A percentile compares a stretch with the other conserved stretches of the same genome.
phyloP scores from a whole-genome alignment of 2,797 vertebrate species.

The Crossoptilon crossoptilon region DNA sequence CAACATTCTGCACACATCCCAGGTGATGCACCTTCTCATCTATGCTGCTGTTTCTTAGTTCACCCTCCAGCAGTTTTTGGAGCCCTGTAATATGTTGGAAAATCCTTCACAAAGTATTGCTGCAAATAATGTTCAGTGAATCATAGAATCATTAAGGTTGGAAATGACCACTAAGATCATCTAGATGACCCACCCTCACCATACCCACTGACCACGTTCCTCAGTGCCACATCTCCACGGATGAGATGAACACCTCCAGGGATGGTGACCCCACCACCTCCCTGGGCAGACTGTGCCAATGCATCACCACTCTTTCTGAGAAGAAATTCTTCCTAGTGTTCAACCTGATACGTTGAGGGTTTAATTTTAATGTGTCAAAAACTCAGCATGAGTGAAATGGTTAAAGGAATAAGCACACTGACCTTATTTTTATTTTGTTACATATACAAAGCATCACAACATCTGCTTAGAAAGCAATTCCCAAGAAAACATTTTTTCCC shows the following conservation, averaged over 20 bases:
- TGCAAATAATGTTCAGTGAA: background rate
- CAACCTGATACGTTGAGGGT: no score
- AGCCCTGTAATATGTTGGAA: background rate
- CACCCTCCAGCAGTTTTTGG: background rate
- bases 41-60: background rate
- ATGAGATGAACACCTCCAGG: no score
- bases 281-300: no score
- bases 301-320: no score
- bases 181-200: no score
- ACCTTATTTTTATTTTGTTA: background rate
- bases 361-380: background rate
- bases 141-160: no score
- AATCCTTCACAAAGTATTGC: background rate
- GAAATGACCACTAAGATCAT: no score
- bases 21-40: background rate
- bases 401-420: background rate
- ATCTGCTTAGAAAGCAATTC: background rate
- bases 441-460: background rate
- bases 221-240: no score
- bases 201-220: no score
- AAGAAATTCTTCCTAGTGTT: no score
- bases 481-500: background rate
- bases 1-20: rapidly evolving
- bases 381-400: background rate
- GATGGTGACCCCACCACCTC: no score